Evolutionary conservation across 1,140 invertebrate species (phyloP).

Genomic region (Lethocerus indicus): DNA sequence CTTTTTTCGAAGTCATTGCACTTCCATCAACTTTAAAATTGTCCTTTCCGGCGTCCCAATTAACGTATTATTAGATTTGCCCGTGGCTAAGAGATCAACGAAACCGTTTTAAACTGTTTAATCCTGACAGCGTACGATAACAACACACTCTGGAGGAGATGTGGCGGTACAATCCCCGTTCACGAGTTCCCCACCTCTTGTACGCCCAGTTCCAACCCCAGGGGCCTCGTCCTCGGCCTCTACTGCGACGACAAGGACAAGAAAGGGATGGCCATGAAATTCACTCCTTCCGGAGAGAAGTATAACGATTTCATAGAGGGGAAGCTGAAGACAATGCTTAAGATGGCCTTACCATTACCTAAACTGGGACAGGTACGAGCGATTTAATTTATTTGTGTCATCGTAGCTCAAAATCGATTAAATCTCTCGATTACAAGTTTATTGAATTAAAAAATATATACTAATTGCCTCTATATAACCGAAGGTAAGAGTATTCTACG

Average conservation of each 20-base stretch:
- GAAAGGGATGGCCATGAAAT: not conserved
- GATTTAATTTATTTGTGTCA: not conserved
- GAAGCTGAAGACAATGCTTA: constrained; percentile 15
- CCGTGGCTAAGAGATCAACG: no score
- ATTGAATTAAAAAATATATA: not conserved
- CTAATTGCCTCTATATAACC: not conserved
- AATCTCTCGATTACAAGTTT: not conserved
- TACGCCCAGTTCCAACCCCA: no score
- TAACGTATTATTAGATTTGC: no score
- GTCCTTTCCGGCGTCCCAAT: no score
- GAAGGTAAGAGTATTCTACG: constrained; percentile 26
- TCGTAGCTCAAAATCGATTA: not conserved
- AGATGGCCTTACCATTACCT: constrained; percentile 23
- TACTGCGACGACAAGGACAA: constrained; percentile 5
- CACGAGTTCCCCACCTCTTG: no score
- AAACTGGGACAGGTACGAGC: constrained; percentile 23
- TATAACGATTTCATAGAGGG: constrained; percentile 14
- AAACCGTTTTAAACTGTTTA: no score
- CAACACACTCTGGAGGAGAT: no score
- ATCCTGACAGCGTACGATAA: no score
- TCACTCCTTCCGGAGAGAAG: constrained; percentile 8
- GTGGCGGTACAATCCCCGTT: no score
- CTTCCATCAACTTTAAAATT: no score
- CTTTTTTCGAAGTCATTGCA: no score
- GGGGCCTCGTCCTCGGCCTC: constrained; percentile 9